A percentile compares a stretch with the other conserved stretches of the same genome.
Evolutionary conservation across 2,888 invertebrate genomes (phyloP).

Genomic region (Pseudeuparius sepicola): DNA sequence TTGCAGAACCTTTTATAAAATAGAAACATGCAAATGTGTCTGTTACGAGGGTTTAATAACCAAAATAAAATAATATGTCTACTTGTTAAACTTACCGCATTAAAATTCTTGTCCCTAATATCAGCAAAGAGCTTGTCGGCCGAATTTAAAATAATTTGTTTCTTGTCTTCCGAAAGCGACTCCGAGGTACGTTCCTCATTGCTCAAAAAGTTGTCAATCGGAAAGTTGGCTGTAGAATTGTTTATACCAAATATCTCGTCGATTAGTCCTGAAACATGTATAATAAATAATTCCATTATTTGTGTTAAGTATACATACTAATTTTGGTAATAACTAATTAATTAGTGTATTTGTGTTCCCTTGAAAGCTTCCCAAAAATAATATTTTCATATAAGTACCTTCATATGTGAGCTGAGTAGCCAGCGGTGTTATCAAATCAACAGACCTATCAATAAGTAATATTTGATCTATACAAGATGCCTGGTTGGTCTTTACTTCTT

Average conservation of each 20-base stretch:
- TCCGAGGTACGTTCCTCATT: constrained; percentile 52
- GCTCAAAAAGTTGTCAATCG: constrained; percentile 71
- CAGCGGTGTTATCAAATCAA: constrained; percentile 86
- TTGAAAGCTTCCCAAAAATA: too few species aligned
- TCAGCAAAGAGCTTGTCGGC: constrained; percentile 82
- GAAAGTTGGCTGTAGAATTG: constrained; percentile 69
- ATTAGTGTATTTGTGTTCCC: too few species aligned
- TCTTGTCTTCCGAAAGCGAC: constrained; percentile 54
- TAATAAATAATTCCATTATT: too few species aligned
- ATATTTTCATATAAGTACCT: constrained; percentile 43
- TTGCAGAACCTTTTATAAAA: too few species aligned
- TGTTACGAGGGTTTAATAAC: too few species aligned
- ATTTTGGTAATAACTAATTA: too few species aligned
- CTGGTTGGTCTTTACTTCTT: constrained; percentile 31
- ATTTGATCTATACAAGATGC: constrained; percentile 67
- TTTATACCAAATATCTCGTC: constrained; percentile 90
- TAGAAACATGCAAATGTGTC: too few species aligned
- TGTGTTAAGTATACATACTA: too few species aligned
- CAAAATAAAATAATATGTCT: too few species aligned
- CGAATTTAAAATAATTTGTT: constrained; percentile 75
- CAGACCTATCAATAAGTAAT: constrained; percentile 78
- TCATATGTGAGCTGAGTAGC: constrained; percentile 95
- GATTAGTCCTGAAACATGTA: constrained; percentile 53
- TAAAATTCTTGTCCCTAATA: constrained; percentile 87
- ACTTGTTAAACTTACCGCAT: constrained; percentile 56